Base-by-base conservation (phyloP, 37 sponge, comb jelly and placozoan species). In the Beroe forskalii region DNA sequence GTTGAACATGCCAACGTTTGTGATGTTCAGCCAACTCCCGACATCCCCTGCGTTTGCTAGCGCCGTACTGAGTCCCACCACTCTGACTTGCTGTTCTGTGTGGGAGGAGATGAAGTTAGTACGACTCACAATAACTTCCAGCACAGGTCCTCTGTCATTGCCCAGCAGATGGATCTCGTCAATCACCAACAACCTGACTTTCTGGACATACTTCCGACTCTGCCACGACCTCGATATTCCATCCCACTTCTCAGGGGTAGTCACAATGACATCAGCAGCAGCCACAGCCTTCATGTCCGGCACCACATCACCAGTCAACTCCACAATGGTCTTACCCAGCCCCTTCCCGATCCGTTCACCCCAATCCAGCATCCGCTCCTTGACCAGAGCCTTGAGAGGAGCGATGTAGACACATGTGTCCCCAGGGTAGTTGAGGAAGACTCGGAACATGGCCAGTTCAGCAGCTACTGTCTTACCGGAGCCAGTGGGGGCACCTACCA, bases 211-310 rank as follows among this genome's bases (percentile, higher is more conserved):
- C 60, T 91, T 92, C 83, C 99, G 92, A 62, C 91, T 98, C 91
- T 98, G 99, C 99, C 99, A 98, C 91, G 95, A 95, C 28, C 99
- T 62, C 40, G 94, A 93, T 60, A 98, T 95, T 14, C 99, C 96
- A 69, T 98, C 99, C 99, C 99, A 98, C 91, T 98, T 98, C 91
- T 98, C 99, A n/a, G 99, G 99, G 31, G 99, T 98, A 32, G 99
- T 98, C 9, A 98, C 95, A 23, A 98, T 98, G 89, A 98, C 91
- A 89, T 98, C 99, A 90, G 99, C 94, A 14, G 27, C 36, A 36
- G 91, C 94, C 27, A 98, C 95, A 42, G 96, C 95, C 40, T 93
- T 91, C 62, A 95, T 92, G 86, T 98, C 99, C 19, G 99, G 99
- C 17, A 95, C 66, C 62, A 95, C 94, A 83, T 98, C 99, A 12